Evolutionary conservation across 2,113 vertebrate genomes (phyloP).

Genomic region (Pitta sordida): DNA sequence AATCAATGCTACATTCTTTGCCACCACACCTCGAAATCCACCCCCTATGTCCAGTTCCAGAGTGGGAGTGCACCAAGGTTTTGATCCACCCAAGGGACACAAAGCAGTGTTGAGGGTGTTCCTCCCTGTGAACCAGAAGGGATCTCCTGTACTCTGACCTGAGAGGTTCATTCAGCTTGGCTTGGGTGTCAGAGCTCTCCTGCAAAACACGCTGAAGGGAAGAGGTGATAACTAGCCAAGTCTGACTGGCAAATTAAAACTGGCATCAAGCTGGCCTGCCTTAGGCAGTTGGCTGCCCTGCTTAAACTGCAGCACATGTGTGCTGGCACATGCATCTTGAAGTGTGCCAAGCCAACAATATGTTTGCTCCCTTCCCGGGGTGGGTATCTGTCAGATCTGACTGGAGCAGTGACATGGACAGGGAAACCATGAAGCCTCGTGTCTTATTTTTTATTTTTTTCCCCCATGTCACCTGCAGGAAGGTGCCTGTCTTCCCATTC

Average conservation of each 20-base stretch:
- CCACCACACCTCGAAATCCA: not conserved
- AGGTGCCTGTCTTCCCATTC: not conserved
- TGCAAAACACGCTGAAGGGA: not conserved
- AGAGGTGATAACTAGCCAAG: not conserved
- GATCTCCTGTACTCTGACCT: not conserved
- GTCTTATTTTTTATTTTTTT: not conserved
- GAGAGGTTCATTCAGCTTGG: not conserved
- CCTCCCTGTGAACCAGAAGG: not conserved
- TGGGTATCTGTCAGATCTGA: not conserved
- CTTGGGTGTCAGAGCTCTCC: not conserved
- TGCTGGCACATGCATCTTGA: not conserved
- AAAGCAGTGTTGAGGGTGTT: not conserved
- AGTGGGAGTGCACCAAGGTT: not conserved
- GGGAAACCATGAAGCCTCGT: not conserved
- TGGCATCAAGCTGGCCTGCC: constrained; percentile 8
- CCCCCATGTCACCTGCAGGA: not conserved
- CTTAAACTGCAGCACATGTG: not conserved
- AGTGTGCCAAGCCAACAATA: not conserved
- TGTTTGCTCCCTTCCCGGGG: not conserved
- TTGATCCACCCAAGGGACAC: not conserved
- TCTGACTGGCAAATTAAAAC: constrained; percentile 9
- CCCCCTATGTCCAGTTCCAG: not conserved
- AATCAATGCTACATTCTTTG: not conserved
- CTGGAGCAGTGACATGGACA: not conserved
- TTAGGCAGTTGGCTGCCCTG: constrained; percentile 13